A percentile compares a stretch with the other conserved stretches of the same genome.
These are phyloP conservation scores for Caenorhabditis remanei DNA, from an alignment of 1,140 invertebrate genomes.

Conservation along the genomic window DNA sequence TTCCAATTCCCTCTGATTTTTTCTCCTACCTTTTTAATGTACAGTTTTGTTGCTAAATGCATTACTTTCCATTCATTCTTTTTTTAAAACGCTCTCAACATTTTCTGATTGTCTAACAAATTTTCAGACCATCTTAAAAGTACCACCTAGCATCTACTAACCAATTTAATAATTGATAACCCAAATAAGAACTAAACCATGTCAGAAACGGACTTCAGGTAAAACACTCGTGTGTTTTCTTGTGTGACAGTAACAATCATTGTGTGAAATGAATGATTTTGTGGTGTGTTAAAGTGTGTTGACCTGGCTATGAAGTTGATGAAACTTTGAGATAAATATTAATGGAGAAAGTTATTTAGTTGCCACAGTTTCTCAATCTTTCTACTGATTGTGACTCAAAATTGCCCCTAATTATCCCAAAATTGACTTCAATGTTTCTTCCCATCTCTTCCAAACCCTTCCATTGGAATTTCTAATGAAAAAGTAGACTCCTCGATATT, in stretches of 20 bases:
- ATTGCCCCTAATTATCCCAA: too few relatives aligned
- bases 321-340: too few relatives aligned
- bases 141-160: not conserved
- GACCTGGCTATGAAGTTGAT: too few relatives aligned
- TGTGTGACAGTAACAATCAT: not conserved
- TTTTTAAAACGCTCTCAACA: too few relatives aligned
- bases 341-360: too few relatives aligned
- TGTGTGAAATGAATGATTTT: not conserved
- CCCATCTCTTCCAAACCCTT: not conserved
- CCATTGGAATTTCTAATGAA: slow-evolving; percentile 25
- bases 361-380: too few relatives aligned
- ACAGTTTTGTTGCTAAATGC: too few relatives aligned
- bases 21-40: too few relatives aligned
- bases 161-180: not conserved
- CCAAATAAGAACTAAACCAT: slow-evolving; percentile 37
- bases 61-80: too few relatives aligned
- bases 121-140: not conserved
- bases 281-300: not conserved
- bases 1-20: too few relatives aligned
- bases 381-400: too few relatives aligned
- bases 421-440: not conserved
- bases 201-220: slow-evolving; percentile 27
- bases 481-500: not conserved
- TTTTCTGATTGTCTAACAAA: too few relatives aligned
- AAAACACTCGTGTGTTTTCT: slow-evolving; percentile 14